Percentiles rank a stretch among this genome's conserved stretches.
These are phyloP conservation scores for Antheraea pernyi DNA, from an alignment of 1,140 invertebrate species.

Conservation along the genomic window DNA sequence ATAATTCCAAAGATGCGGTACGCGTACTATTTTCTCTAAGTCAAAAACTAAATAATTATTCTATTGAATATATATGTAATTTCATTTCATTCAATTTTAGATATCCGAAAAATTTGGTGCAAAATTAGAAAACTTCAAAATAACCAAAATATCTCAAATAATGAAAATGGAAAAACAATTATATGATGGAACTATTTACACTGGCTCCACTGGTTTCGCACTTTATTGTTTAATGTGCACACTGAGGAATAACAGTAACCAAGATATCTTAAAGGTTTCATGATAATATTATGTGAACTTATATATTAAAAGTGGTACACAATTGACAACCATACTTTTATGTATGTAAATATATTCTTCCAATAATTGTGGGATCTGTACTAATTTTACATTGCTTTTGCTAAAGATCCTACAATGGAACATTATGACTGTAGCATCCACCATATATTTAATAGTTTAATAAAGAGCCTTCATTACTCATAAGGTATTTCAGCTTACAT, in stretches of 20 bases:
- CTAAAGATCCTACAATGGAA: too few relatives aligned
- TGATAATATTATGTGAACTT: background rate
- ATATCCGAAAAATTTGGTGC: constrained; percentile 46
- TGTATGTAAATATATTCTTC: too few relatives aligned
- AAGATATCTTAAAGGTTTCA: background rate
- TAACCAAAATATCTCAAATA: constrained; percentile 42
- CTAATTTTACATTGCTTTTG: too few relatives aligned
- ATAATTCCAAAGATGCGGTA: background rate
- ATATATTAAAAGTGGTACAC: too few relatives aligned
- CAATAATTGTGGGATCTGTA: too few relatives aligned
- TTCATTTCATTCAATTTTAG: constrained; percentile 31
- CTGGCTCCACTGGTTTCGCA: constrained; percentile 77
- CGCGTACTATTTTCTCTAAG: background rate
- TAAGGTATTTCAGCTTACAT: too few relatives aligned
- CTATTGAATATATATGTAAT: background rate
- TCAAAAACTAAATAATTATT: background rate
- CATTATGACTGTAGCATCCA: too few relatives aligned
- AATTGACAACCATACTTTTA: too few relatives aligned
- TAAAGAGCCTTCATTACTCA: too few relatives aligned
- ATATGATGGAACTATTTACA: constrained; percentile 77
- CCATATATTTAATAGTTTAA: too few relatives aligned
- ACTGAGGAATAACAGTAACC: constrained; percentile 18
- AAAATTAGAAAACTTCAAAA: constrained; percentile 54
- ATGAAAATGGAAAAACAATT: constrained; percentile 47
- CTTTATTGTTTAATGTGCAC: constrained; percentile 52